A percentile compares a stretch with the other conserved stretches of the same genome.
These are phyloP conservation scores for Melopsittacus undulatus DNA, from an alignment of 2,797 vertebrate genomes.

Conservation along the genomic window DNA sequence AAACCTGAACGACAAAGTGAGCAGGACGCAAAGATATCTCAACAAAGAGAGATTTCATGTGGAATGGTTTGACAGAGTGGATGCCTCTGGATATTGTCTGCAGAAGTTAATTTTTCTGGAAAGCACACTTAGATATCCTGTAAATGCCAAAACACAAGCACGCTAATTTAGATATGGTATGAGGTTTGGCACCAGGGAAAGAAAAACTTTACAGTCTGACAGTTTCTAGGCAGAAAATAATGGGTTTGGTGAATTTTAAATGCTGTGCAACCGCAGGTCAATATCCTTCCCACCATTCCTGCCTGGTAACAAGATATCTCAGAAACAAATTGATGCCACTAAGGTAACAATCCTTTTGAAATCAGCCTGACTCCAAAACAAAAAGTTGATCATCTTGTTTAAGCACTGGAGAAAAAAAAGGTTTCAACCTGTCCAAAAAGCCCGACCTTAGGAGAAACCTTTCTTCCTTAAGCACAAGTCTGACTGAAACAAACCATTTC, in stretches of 20 bases:
- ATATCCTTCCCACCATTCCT: not conserved
- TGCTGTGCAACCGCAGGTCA: not conserved
- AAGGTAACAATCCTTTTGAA: not conserved
- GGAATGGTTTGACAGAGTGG: not conserved
- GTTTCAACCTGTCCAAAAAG: not conserved
- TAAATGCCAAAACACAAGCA: not conserved
- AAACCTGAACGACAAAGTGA: not conserved
- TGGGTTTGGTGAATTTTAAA: not conserved
- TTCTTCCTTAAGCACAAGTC: not conserved
- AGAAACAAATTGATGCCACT: not conserved
- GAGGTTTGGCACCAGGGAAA: not conserved
- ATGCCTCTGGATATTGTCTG: not conserved
- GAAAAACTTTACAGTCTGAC: not conserved
- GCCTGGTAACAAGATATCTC: not conserved
- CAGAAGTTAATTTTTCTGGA: not conserved
- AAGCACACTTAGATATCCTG: not conserved
- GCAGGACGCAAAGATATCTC: not conserved
- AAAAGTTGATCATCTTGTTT: not conserved
- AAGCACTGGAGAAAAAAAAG: not conserved
- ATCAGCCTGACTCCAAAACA: not conserved
- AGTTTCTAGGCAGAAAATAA: slow-evolving; percentile 32
- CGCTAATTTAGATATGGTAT: not conserved
- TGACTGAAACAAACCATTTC: not conserved
- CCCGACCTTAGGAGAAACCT: not conserved
- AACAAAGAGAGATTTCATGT: not conserved